Base-by-base conservation (phyloP, 1,140 invertebrate genomes). In the Nilaparvata lugens region DNA sequence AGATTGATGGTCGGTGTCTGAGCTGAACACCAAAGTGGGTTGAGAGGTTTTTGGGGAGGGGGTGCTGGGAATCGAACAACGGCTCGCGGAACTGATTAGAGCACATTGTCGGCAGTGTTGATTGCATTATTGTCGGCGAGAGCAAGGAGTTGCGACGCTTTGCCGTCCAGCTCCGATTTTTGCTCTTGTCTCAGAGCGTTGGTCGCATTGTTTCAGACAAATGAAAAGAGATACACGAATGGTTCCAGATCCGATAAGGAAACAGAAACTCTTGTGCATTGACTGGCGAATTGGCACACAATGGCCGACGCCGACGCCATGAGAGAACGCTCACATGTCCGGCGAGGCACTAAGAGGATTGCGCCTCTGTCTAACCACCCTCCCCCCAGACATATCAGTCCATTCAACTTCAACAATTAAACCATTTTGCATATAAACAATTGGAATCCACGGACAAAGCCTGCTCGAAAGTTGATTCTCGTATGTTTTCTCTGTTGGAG, bases 161-260 rank as follows among this genome's bases (percentile, higher is more conserved):
- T 1, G 5, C 1, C n/a, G 9, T 9, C 38, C n/a, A 9, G 9
- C 38, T 1, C 21, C 45, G 21, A 19, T 48, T 48, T 48, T 48
- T 48, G 45, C 18, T 48, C 45, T 40, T n/a, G 38, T n/a, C n/a
- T 48, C 42, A 11, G 19, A 45, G 42, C 42, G 42, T 5, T 40
- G 42, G 3, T 4, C 42, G 3, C 19, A 45, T 48, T 48, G 45
- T 48, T 48, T 48, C 5, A 48, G 7, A 48, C 21, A 48, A 48
- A 48, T 48, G 45, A 48, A 48, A 48, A 48, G 45, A 48, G 45
- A 48, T 35, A 35, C 45, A 48, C 45, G 45, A 23, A 48, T 48
- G 45, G 21, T 48, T 18, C 16, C 14, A 11, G 45, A 48, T 48
- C 16, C 45, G 45, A 48, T 48, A 48, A 19, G 45, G 45, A 48